phyloP scores from a whole-genome alignment of 2,797 vertebrate genomes.

The Bovichtus diacanthus region DNA sequence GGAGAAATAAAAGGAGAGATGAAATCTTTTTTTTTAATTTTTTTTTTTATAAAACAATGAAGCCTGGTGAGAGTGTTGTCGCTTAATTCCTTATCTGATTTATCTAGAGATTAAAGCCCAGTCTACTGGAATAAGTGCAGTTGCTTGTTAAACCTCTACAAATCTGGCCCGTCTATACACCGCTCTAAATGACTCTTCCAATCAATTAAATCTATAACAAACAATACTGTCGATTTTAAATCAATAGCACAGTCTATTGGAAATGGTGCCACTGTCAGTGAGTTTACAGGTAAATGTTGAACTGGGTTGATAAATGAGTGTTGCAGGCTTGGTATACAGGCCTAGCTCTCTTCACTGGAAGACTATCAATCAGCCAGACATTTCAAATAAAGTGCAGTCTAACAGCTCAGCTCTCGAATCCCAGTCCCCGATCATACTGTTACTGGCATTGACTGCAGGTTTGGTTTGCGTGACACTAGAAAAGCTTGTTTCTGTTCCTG shows the following conservation, averaged over 20 bases:
- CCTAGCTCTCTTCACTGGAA: conserved; percentile 48
- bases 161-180: conserved; percentile 49
- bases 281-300: conserved; percentile 74
- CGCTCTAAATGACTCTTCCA: conserved; percentile 47
- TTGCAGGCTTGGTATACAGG: conserved; percentile 41
- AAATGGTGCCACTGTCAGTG: conserved; percentile 55
- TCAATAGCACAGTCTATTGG: conserved; percentile 58
- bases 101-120: conserved; percentile 65
- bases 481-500: conserved; percentile 63
- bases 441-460: conserved; percentile 62
- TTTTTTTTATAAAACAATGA: conserved; percentile 42
- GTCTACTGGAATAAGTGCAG: conserved; percentile 63
- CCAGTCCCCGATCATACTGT: conserved; percentile 50
- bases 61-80: conserved; percentile 1
- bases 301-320: conserved; percentile 67
- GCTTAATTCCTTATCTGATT: conserved; percentile 62
- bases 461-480: conserved; percentile 57
- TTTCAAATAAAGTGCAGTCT: conserved; percentile 68
- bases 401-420: conserved; percentile 57
- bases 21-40: conserved; percentile 12
- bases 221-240: conserved; percentile 71
- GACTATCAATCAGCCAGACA: conserved; percentile 72
- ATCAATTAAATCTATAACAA: conserved; percentile 75
- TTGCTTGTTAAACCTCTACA: conserved; percentile 70
- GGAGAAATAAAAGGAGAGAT: conserved; percentile 12